Evolutionary conservation across 2,113 vertebrate species (phyloP).

Genomic region (Clarias batrachus): DNA sequence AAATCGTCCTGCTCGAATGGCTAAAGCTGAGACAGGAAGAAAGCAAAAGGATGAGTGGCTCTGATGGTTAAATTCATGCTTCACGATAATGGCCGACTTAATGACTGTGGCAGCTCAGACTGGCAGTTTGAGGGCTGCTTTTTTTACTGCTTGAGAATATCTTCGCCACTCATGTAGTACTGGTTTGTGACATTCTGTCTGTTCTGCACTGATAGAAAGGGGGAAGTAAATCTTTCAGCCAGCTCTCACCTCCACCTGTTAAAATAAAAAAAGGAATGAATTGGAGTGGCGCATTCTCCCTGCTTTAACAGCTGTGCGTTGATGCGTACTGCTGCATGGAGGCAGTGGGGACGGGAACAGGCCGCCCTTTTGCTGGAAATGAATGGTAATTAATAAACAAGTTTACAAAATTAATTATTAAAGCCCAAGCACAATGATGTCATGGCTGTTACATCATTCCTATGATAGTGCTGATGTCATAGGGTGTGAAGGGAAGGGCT

Average conservation of each 20-base stretch:
- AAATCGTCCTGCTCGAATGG: background rate
- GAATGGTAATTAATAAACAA: background rate
- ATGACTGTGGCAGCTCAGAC: constrained; percentile 58
- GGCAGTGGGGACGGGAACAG: no score
- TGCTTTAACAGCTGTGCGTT: constrained; percentile 19
- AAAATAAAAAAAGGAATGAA: constrained; percentile 53
- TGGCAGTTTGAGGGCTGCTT: constrained; percentile 15
- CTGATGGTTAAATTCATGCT: constrained; percentile 42
- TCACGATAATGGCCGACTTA: constrained; percentile 59
- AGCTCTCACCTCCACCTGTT: constrained; percentile 45
- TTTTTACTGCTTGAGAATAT: constrained; percentile 17
- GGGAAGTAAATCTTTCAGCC: constrained; percentile 54
- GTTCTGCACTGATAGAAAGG: constrained; percentile 38
- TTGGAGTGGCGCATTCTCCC: constrained; percentile 24
- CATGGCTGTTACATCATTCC: no score
- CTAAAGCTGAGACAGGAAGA: background rate
- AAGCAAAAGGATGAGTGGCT: background rate
- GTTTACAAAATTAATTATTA: no score
- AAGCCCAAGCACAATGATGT: no score
- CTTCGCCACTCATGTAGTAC: background rate
- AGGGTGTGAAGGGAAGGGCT: no score
- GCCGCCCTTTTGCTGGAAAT: background rate
- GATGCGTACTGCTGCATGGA: constrained; percentile 21
- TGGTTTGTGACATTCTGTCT: constrained; percentile 26
- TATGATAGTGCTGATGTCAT: no score